phyloP scores from a whole-genome alignment of 2,888 invertebrate genomes.

The Agrochola lychnidis region DNA sequence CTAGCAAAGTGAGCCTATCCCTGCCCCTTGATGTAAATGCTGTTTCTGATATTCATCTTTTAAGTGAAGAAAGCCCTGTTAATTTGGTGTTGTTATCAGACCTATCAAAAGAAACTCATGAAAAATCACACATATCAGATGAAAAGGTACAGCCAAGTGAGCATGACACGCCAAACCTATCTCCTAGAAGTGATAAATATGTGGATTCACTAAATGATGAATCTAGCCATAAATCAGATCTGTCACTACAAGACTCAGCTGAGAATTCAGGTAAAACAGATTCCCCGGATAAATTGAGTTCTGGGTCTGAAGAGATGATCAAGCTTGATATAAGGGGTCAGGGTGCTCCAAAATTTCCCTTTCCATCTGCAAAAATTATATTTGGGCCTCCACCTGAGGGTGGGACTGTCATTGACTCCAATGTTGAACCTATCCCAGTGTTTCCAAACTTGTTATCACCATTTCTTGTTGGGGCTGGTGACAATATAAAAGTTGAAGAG shows the following conservation, averaged over 20 bases:
- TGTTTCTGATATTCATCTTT: conserved; percentile 78
- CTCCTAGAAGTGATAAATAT: conserved; percentile 80
- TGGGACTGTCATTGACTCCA: conserved; percentile 77
- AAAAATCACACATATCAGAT: conserved; percentile 51
- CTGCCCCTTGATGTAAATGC: conserved; percentile 81
- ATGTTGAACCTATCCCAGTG: conserved; percentile 78
- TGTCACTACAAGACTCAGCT: conserved; percentile 67
- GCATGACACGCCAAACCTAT: conserved; percentile 70
- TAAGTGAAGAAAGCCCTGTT: conserved; percentile 87
- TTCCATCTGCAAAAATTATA: conserved; percentile 84
- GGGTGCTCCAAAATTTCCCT: conserved; percentile 80
- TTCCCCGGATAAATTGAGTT: conserved; percentile 74
- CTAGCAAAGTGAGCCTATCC: conserved; percentile 79
- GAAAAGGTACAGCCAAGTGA: conserved; percentile 63
- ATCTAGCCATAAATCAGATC: conserved; percentile 71
- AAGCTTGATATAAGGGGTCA: conserved; percentile 88
- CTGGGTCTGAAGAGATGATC: conserved; percentile 87
- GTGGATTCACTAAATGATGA: conserved; percentile 84
- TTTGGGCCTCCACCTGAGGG: conserved; percentile 87
- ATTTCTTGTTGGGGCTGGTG: conserved; percentile 81
- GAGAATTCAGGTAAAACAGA: conserved; percentile 70
- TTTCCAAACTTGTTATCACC: conserved; percentile 84
- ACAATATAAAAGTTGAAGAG: conserved; percentile 78
- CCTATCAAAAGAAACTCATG: conserved; percentile 76
- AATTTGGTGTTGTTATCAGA: conserved; percentile 82